Percentiles rank a stretch among this genome's conserved stretches.
phyloP scores from a whole-genome alignment of 2,113 vertebrate species.

The Hoplias malabaricus region DNA sequence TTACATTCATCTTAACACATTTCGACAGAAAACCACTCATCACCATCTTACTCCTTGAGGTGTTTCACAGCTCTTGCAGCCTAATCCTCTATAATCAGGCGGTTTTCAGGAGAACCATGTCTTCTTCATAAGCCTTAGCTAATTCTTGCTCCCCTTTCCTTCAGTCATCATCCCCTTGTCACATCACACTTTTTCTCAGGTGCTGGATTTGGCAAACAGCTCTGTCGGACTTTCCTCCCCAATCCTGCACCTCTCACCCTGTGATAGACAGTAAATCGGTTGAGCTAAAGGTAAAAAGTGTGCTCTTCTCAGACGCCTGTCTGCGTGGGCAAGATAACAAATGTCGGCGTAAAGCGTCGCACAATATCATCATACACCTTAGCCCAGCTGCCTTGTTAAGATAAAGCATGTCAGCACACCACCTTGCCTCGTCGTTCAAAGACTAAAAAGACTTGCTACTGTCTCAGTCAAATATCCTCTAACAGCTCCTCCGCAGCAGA shows the following conservation, averaged over 20 bases:
- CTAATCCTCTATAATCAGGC: slow-evolving; percentile 26
- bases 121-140: slow-evolving; percentile 14
- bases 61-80: slow-evolving; percentile 23
- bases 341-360: neutral
- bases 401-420: slow-evolving; percentile 18
- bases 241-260: neutral
- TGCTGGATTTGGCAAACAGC: slow-evolving; percentile 35
- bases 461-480: neutral
- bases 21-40: slow-evolving; percentile 35
- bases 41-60: slow-evolving; percentile 6
- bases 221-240: neutral
- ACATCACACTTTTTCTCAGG: slow-evolving; percentile 26
- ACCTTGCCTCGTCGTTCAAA: neutral
- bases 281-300: slow-evolving; percentile 2
- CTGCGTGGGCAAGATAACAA: slow-evolving; percentile 10
- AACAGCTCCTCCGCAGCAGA: neutral
- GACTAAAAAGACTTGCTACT: neutral
- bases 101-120: slow-evolving; percentile 11
- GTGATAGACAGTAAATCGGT: neutral
- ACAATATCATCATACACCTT: slow-evolving; percentile 7
- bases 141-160: neutral
- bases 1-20: too few relatives aligned
- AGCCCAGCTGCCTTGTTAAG: slow-evolving; percentile 29
- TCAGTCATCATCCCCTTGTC: slow-evolving; percentile 16
- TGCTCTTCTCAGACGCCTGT: neutral